These are phyloP conservation scores for Dryobates pubescens DNA, from an alignment of 2,797 vertebrate species.

Conservation along the genomic window DNA sequence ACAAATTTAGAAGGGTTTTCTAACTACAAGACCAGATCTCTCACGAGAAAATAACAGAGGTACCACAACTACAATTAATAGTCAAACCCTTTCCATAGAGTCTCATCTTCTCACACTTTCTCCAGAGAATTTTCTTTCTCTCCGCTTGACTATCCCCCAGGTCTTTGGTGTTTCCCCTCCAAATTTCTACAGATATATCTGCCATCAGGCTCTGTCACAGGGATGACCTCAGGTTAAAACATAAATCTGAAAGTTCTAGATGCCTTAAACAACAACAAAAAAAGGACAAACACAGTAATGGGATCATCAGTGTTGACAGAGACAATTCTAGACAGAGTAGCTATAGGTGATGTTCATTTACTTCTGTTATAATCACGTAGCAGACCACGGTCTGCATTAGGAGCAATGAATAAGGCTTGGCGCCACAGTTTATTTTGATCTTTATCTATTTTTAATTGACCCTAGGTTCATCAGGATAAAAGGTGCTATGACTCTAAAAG, in stretches of 20 bases:
- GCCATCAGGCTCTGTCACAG: neutral
- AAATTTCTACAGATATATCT: neutral
- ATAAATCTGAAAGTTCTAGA: neutral
- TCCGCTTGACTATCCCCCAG: neutral
- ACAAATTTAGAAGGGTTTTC: too few species aligned
- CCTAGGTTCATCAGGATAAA: neutral
- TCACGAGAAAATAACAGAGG: neutral
- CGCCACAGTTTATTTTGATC: neutral
- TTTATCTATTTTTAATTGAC: neutral
- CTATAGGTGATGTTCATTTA: neutral
- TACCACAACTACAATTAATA: neutral
- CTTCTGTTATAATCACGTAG: neutral
- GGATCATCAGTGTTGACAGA: neutral
- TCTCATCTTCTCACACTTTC: neutral
- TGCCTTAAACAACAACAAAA: too few species aligned
- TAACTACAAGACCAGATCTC: too few species aligned
- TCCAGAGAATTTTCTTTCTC: neutral
- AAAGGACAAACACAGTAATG: neutral
- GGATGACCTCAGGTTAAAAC: neutral
- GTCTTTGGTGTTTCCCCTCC: neutral
- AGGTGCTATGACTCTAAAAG: neutral
- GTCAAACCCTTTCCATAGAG: neutral
- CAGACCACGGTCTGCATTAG: accelerated
- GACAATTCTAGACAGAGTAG: neutral
- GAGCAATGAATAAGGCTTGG: neutral